Evolutionary conservation across 2,888 invertebrate species (phyloP).

Genomic region (Cryptophagus acutangulus): DNA sequence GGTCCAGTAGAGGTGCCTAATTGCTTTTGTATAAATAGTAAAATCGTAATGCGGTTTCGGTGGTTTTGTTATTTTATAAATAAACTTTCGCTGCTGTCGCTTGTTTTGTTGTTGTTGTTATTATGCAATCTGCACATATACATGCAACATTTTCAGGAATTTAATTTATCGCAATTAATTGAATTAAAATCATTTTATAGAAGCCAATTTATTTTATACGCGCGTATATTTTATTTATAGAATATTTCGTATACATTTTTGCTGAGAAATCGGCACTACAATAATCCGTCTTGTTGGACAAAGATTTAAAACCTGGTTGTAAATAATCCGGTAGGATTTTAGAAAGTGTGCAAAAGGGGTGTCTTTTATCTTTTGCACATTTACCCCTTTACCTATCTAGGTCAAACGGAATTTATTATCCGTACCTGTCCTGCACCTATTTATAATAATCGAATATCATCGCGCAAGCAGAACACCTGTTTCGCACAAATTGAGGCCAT

Average conservation of each 20-base stretch:
- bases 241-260: too few species aligned
- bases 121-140: conserved; percentile 14
- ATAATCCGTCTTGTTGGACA: too few species aligned
- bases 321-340: neutral
- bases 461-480: too few species aligned
- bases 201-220: neutral
- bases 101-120: conserved; percentile 16
- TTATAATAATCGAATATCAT: too few species aligned
- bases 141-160: conserved; percentile 20
- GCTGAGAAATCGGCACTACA: too few species aligned
- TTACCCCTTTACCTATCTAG: too few species aligned
- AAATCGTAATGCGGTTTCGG: conserved; percentile 23
- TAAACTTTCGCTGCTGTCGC: conserved; percentile 28
- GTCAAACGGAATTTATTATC: too few species aligned
- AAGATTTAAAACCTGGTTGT: too few species aligned
- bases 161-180: conserved; percentile 25
- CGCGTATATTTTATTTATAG: too few species aligned
- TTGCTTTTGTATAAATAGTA: conserved; percentile 38
- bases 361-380: too few species aligned
- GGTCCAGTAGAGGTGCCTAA: conserved; percentile 38
- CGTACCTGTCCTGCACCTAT: too few species aligned
- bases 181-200: conserved; percentile 16
- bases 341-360: neutral
- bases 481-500: too few species aligned
- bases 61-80: conserved; percentile 34